Evolutionary conservation across 1,140 invertebrate species (phyloP).

Genomic region (Atta texana): DNA sequence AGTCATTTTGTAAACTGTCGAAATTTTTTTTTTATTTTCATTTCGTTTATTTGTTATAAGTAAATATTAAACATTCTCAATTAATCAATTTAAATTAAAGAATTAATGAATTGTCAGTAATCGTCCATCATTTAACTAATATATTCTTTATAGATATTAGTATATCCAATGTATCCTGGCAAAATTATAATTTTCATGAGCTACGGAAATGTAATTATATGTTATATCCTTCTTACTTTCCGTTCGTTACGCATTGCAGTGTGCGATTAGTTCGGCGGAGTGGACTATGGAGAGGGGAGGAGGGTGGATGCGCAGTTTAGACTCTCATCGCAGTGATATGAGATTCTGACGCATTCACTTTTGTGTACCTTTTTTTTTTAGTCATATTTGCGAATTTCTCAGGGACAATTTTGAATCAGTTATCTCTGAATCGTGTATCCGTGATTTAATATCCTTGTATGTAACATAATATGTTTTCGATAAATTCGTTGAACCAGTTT

Average conservation of each 20-base stretch:
- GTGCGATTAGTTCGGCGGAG: neutral
- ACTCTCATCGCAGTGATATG: neutral
- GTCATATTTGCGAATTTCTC: conserved; percentile 17
- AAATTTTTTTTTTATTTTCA: neutral
- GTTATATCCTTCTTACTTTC: neutral
- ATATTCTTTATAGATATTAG: neutral
- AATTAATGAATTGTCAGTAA: neutral
- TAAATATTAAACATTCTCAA: neutral
- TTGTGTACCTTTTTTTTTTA: conserved; percentile 26
- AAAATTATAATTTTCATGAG: neutral
- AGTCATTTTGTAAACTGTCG: neutral
- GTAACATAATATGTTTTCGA: neutral
- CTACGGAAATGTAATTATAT: neutral
- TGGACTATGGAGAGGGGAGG: neutral
- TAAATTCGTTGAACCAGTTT: neutral
- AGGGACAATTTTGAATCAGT: neutral
- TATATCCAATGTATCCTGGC: neutral
- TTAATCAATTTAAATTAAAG: neutral
- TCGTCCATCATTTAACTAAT: neutral
- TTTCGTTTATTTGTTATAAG: neutral
- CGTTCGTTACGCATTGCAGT: conserved; percentile 70
- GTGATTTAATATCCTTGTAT: neutral
- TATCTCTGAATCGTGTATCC: neutral
- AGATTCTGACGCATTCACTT: neutral
- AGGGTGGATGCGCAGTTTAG: conserved; percentile 58